Evolutionary conservation across 2,888 invertebrate species (phyloP), one percentile per base, ranked within the genome.

Genomic region (Nasonovia ribisnigri): DNA sequence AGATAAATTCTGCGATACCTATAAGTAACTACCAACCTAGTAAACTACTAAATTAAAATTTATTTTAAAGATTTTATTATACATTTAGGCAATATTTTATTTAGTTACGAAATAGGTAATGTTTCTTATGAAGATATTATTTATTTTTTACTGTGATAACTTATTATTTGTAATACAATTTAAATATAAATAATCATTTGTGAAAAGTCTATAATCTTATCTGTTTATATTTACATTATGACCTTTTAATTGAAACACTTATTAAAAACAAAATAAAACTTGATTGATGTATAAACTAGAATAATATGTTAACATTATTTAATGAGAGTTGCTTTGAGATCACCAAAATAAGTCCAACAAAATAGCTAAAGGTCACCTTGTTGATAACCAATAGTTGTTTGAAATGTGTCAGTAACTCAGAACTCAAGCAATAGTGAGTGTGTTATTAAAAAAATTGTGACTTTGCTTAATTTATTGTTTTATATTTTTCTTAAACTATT

Each of bases 311-410:
- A 87, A 93, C 77, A 67, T 67, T 86, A 54, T 89, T 84, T 48
- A 93, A 90, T 93, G 36, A 90, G 88, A 60, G 77, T 77, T 92
- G n/a, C 11, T 54, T 92, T 54, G 42, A 92, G 84, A 93, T 87
- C 67, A 93, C 42, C 1, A 87, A 88, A 92, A 92, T 88, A 92
- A 77, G 20, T 51, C 77, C 77, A 84, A 57, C 42, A 90, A 84
- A 90, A 86, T 67, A 67, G 10, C 60, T 88, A 90, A 93, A 93
- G 93, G 93, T 93, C 90, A 93, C 93, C 93, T 93, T 93, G 60
- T 93, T 90, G 60, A 93, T 90, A 87, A 93, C 42, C 60, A 86
- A 42, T 93, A 87, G 36, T 93, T 51, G 89, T 93, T 90, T 60
- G 36, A 46, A 90, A 90, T 84, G 60, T 90, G 48, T 43, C 84